Evolutionary conservation across 2,888 invertebrate genomes (phyloP), one percentile per base, ranked within the genome.

Genomic region (Hemicrepidius hirtus): DNA sequence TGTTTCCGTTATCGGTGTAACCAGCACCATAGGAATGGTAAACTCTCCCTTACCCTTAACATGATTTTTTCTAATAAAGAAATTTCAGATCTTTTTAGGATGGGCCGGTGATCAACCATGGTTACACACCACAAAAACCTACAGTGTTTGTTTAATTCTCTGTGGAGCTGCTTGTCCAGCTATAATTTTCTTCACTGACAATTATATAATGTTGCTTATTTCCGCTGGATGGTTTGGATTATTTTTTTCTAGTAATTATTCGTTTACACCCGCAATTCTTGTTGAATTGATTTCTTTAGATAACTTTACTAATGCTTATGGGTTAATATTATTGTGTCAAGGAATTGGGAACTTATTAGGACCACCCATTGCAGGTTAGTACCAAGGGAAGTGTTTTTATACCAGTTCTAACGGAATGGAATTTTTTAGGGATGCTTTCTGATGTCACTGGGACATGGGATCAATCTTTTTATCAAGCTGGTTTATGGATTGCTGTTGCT

Each of bases 291-390:
- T 97, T 37, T 95, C 97, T 4, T 87, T 98, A 83, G 96, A 97
- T 83, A 92, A 95, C 78, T 97, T 98, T 84, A 97, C 97, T 4
- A 93, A 94, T 75, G 97, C 97, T 12, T 98, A 97, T 85, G 98
- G 98, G 16, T 86, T 98, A 79, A 92, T 95, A 78, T 88, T 97
- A 79, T 87, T 98, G 67, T 94, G 96, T 73, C 97, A 98, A 86
- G 98, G 98, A 12, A 91, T 98, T 74, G 97, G 97, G 3, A 97
- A 96, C 88, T 89, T 98, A 57, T 89, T 95, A 74, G 98, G 98
- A 62, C 98, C 98, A 6, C 97, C 97, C 0, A 85, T 98, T 66
- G 97, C 96, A 82, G 98, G 98, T 92, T n/a, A n/a, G n/a, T n/a
- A n/a, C n/a, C n/a, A n/a, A n/a, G n/a, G n/a, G n/a, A n/a, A n/a